These are phyloP conservation scores for Oenanthe melanoleuca DNA, from an alignment of 2,113 vertebrate species.

Conservation along the genomic window DNA sequence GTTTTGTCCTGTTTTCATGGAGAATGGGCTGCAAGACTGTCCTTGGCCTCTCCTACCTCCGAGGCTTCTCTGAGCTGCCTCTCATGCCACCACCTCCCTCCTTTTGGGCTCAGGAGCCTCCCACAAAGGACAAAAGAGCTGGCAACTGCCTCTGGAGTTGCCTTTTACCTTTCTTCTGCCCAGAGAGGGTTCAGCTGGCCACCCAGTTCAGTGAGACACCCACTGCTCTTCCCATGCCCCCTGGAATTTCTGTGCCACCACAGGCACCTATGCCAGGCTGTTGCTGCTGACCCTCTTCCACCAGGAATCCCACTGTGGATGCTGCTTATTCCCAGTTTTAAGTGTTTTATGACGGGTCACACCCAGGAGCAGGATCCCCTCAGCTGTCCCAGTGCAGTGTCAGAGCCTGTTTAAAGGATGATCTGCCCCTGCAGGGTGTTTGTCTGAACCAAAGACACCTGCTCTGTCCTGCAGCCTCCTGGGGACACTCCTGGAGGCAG, in stretches of 20 bases:
- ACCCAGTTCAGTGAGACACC: background rate
- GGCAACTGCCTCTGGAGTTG: background rate
- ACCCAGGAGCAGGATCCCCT: background rate
- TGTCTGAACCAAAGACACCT: background rate
- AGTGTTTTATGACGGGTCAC: accelerated
- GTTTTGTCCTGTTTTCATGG: background rate
- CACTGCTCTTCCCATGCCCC: accelerated
- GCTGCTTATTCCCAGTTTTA: background rate
- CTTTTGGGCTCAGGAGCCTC: background rate
- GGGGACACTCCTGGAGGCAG: background rate
- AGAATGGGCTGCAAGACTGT: background rate
- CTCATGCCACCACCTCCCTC: background rate
- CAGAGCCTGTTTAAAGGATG: background rate
- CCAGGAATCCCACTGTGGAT: background rate
- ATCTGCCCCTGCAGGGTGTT: background rate
- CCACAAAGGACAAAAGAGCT: background rate
- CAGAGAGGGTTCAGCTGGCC: background rate
- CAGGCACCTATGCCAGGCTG: background rate
- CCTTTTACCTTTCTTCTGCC: background rate
- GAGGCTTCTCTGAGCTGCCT: background rate
- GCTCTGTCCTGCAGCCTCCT: background rate
- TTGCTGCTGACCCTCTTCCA: background rate
- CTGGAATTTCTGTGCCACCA: background rate
- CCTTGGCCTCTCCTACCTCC: accelerated
- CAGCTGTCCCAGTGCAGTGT: accelerated